These are phyloP conservation scores for Andinoacara biseriatus DNA, from an alignment of 2,113 vertebrate genomes.

Conservation along the genomic window DNA sequence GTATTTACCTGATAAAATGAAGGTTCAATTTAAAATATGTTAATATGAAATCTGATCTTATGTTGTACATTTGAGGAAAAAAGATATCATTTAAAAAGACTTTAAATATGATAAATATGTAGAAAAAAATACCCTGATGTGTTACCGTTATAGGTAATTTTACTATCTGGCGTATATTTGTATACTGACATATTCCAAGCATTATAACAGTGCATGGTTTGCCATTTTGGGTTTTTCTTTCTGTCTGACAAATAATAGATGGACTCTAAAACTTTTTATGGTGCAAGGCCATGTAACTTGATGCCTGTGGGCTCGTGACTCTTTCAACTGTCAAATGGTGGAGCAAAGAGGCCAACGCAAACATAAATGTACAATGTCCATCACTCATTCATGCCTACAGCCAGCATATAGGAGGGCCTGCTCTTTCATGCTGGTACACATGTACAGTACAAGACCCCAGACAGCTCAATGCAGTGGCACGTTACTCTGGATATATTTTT, in stretches of 20 bases:
- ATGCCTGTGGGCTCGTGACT: too few species aligned
- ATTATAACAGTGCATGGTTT: too few species aligned
- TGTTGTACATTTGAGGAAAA: background rate
- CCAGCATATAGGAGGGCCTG: background rate
- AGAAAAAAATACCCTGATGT: too few species aligned
- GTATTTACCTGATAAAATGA: too few species aligned
- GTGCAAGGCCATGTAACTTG: too few species aligned
- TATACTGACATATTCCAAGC: too few species aligned
- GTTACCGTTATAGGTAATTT: too few species aligned
- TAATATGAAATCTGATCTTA: too few species aligned
- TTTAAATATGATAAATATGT: background rate
- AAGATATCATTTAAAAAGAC: background rate
- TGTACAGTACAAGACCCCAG: slow-evolving; percentile 1
- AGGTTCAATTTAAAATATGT: too few species aligned
- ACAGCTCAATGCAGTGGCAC: background rate
- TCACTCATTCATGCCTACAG: slow-evolving; percentile 1
- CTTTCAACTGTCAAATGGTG: too few species aligned
- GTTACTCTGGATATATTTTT: background rate
- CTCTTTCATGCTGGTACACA: slow-evolving; percentile 4
- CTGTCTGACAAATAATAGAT: background rate
- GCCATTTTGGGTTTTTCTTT: background rate
- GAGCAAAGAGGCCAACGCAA: too few species aligned
- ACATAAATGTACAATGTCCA: background rate
- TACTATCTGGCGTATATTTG: too few species aligned
- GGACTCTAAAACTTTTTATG: background rate